Conservation (phyloP, 2,113 vertebrate genomes). For the Sylvia atricapilla region DNA sequence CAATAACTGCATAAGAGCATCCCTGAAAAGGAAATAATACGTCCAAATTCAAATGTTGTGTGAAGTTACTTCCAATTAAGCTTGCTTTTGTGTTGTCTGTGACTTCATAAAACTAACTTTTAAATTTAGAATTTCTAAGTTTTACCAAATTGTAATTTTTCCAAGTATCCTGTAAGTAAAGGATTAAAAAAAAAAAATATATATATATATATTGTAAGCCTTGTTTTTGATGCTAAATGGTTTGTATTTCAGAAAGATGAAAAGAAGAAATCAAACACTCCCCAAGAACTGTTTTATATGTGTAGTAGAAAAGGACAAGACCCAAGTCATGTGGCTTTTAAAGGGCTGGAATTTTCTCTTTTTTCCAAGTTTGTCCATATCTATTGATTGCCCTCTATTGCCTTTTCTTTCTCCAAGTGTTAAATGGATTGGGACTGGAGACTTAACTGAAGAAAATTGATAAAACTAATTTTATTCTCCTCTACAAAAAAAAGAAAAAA, state of each 20-base stretch:
- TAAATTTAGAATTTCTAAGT: not conserved
- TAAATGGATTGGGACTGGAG: not conserved
- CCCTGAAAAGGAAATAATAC: not conserved
- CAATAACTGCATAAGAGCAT: not conserved
- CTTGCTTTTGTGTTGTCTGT: not conserved
- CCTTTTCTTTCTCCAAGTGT: not conserved
- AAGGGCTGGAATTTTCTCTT: not conserved
- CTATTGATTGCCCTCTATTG: not conserved
- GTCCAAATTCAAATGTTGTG: not conserved
- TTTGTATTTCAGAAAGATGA: not conserved
- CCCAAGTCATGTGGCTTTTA: not conserved
- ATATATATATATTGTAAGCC: not conserved
- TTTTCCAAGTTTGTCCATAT: not conserved
- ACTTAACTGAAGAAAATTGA: not conserved
- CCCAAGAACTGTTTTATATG: not conserved
- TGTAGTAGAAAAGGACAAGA: not conserved
- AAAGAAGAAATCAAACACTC: not conserved
- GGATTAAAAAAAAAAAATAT: not conserved
- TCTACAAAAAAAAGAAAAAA: not conserved
- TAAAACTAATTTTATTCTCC: not conserved
- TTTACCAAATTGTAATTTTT: not conserved
- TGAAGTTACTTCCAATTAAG: not conserved
- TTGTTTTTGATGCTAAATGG: not conserved
- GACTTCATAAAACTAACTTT: not conserved
- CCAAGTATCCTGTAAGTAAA: not conserved